phyloP scores from a whole-genome alignment of 2,113 vertebrate species.

The Carlito syrichta region DNA sequence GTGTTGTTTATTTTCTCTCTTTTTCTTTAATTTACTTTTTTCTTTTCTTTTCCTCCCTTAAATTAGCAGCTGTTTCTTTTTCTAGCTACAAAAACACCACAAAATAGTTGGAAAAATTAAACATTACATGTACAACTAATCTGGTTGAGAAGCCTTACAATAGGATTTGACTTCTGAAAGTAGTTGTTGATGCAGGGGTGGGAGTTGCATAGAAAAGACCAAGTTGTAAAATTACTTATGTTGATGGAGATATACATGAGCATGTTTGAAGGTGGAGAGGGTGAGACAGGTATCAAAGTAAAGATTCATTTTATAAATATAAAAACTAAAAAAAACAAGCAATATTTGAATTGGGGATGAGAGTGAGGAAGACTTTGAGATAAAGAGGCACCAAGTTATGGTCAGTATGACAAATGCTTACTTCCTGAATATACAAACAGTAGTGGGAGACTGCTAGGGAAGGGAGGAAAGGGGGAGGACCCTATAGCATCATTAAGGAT shows the following conservation, averaged over 20 bases:
- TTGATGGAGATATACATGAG: background rate
- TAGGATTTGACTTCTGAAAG: background rate
- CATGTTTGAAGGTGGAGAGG: background rate
- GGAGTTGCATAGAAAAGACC: background rate
- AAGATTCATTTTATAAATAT: background rate
- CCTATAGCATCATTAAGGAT: too few relatives aligned
- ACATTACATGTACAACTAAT: background rate
- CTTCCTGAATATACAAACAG: background rate
- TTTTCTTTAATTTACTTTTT: background rate
- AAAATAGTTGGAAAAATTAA: background rate
- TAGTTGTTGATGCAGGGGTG: background rate
- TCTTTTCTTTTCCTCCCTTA: background rate
- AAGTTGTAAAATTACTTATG: background rate
- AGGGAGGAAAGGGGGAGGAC: too few relatives aligned
- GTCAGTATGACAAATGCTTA: background rate
- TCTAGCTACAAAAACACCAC: background rate
- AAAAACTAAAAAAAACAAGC: background rate
- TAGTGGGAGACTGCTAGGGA: too few relatives aligned
- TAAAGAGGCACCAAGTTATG: background rate
- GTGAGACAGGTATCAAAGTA: background rate
- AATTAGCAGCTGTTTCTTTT: background rate
- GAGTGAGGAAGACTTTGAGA: too few relatives aligned
- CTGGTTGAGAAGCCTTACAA: background rate
- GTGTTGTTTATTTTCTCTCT: background rate
- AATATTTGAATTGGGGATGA: background rate